Percentiles rank a stretch among this genome's conserved stretches.
Evolutionary conservation across 1,140 invertebrate genomes (phyloP).

Genomic region (Sinella curviseta): DNA sequence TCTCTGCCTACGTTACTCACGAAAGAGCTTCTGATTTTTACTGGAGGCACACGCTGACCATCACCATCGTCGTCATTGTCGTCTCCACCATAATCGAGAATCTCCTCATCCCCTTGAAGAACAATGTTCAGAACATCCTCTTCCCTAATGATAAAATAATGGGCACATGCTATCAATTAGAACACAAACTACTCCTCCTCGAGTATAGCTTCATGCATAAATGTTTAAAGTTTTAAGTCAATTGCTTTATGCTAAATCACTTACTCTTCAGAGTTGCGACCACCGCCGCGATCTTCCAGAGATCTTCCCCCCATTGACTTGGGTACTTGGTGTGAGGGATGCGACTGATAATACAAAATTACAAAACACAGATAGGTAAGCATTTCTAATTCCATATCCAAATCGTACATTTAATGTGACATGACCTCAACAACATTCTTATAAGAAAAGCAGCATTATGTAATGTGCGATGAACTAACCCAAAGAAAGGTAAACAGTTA

Average conservation of each 20-base stretch:
- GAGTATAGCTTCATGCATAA: no score
- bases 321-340: background rate
- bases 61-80: background rate
- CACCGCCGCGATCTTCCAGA: background rate
- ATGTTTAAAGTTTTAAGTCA: no score
- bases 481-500: no score
- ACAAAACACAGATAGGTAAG: background rate
- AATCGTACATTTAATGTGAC: no score
- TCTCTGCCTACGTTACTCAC: no score
- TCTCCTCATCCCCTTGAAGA: slow-evolving; percentile 15
- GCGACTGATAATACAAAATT: background rate
- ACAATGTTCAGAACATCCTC: slow-evolving; percentile 38
- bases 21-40: no score
- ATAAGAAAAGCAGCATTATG: no score
- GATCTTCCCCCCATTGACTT: background rate
- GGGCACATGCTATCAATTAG: no score
- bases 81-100: background rate
- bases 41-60: background rate
- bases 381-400: no score
- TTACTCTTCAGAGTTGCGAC: slow-evolving; percentile 1
- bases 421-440: no score
- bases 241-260: background rate
- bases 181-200: no score
- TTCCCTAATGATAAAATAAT: slow-evolving; percentile 22
- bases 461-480: no score